Conservation (phyloP, 2,113 vertebrate species). For the Pontoporia blainvillei region DNA sequence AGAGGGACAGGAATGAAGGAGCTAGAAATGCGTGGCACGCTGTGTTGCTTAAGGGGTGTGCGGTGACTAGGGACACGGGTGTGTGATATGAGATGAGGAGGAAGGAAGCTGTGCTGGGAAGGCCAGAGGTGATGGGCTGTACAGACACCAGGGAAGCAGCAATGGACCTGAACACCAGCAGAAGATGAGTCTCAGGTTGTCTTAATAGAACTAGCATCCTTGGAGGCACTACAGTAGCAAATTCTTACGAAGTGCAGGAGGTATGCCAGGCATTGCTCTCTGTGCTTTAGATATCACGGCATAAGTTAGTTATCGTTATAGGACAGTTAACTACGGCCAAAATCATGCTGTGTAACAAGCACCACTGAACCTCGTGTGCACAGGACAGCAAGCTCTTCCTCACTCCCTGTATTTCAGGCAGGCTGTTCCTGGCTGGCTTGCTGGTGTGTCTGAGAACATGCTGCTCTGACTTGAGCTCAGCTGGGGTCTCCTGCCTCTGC, state of each 20-base stretch:
- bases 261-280: not conserved
- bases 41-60: not conserved
- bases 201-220: not conserved
- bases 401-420: not conserved
- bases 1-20: not conserved
- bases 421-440: not conserved
- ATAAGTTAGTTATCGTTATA: not conserved
- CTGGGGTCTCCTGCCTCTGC: not conserved
- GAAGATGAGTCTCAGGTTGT: not conserved
- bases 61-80: no score
- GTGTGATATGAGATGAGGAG: not conserved
- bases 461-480: not conserved
- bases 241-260: not conserved
- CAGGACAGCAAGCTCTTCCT: not conserved
- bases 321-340: not conserved
- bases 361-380: not conserved
- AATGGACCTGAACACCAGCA: not conserved
- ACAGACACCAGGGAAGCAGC: not conserved
- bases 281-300: not conserved
- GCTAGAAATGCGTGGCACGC: not conserved
- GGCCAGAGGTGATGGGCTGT: not conserved
- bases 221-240: not conserved
- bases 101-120: not conserved
- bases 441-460: not conserved
- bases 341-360: not conserved